These are phyloP conservation scores for Epinephelus malabaricus DNA, from an alignment of 2,797 vertebrate genomes.

Conservation along the genomic window DNA sequence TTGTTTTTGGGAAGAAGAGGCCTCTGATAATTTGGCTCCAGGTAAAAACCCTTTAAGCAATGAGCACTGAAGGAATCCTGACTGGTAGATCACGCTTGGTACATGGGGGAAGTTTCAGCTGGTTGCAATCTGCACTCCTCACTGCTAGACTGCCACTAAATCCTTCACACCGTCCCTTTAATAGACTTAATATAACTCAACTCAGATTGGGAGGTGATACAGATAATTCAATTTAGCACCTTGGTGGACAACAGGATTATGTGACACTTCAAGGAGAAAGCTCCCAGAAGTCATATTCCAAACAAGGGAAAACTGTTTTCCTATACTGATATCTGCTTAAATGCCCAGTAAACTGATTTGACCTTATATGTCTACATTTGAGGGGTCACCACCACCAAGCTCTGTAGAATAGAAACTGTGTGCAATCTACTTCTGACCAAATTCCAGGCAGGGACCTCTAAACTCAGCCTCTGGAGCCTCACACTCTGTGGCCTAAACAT, in stretches of 20 bases:
- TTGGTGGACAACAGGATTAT: not conserved
- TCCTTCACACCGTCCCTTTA: too few species aligned
- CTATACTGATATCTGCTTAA: not conserved
- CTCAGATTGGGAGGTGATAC: too few species aligned
- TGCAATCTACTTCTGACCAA: conserved; percentile 17
- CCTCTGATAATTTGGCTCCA: too few species aligned
- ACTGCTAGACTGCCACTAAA: too few species aligned
- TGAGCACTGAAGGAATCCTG: too few species aligned
- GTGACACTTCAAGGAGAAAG: not conserved
- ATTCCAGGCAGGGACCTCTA: conserved; percentile 47
- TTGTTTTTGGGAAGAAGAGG: too few species aligned
- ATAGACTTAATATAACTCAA: not conserved
- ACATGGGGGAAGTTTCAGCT: too few species aligned
- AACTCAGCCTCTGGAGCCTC: conserved; percentile 36
- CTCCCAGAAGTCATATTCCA: not conserved
- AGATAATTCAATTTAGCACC: not conserved
- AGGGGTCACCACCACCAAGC: not conserved
- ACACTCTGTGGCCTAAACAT: conserved; percentile 33
- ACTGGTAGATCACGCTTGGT: too few species aligned
- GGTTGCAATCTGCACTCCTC: too few species aligned
- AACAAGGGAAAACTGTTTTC: not conserved
- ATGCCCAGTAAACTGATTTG: conserved; percentile 15
- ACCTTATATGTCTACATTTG: not conserved
- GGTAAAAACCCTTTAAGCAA: too few species aligned
- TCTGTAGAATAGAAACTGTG: not conserved